Percentiles rank a stretch among this genome's conserved stretches.
Evolutionary conservation across 2,797 vertebrate species (phyloP).

Genomic region (Sebastes ruberrimus): DNA sequence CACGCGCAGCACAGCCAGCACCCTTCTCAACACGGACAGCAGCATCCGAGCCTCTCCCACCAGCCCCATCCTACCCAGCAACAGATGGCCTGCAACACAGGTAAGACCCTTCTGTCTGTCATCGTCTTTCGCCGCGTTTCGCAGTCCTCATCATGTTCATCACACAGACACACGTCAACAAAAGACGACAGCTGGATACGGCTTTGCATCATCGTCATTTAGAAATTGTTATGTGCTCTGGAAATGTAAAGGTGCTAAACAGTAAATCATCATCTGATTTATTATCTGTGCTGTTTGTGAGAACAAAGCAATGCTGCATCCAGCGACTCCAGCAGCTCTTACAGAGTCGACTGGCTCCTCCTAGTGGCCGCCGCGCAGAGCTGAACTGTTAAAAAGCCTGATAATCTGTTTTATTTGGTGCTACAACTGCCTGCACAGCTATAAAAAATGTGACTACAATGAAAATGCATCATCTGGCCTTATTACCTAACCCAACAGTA

Average conservation of each 20-base stretch:
- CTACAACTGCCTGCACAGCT: constrained; percentile 17
- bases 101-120: constrained; percentile 78
- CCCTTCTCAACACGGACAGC: constrained; percentile 84
- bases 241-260: constrained; percentile 26
- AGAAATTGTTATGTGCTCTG: constrained; percentile 29
- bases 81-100: constrained; percentile 90
- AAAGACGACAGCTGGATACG: constrained; percentile 13
- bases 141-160: constrained; percentile 25
- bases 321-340: constrained; percentile 21
- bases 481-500: background rate
- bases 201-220: constrained; percentile 40
- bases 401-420: constrained; percentile 28
- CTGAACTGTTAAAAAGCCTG: constrained; percentile 14
- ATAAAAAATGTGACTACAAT: constrained; percentile 41
- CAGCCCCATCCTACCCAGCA: constrained; percentile 87
- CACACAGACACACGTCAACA: background rate
- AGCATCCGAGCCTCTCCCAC: constrained; percentile 88
- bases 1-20: constrained; percentile 86
- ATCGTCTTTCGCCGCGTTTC: constrained; percentile 3
- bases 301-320: constrained; percentile 78
- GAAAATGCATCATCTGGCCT: constrained; percentile 29
- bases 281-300: constrained; percentile 66
- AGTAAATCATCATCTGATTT: constrained; percentile 71
- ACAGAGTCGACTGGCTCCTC: constrained; percentile 69
- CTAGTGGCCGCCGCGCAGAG: constrained; percentile 63